Conservation (phyloP, 2,113 vertebrate genomes). For the Hippoglossus stenolepis region DNA sequence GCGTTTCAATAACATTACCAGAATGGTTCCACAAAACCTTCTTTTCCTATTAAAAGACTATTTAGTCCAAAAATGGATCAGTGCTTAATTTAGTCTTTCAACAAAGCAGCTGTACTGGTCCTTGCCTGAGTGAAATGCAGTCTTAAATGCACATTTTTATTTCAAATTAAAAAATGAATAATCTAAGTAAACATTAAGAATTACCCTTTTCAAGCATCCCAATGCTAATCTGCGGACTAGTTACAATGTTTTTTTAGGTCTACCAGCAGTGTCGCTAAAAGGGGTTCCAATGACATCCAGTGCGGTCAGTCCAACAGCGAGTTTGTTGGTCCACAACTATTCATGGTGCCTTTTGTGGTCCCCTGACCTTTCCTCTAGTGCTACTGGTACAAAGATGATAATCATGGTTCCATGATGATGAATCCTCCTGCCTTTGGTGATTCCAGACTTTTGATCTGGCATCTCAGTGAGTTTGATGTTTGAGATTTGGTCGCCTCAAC, state of each 20-base stretch:
- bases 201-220: too few relatives aligned
- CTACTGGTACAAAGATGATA: not conserved
- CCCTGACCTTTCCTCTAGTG: not conserved
- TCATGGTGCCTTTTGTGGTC: not conserved
- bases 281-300: not conserved
- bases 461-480: not conserved
- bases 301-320: too few relatives aligned
- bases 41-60: not conserved
- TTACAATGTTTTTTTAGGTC: not conserved
- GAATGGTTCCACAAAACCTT: not conserved
- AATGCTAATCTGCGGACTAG: not conserved
- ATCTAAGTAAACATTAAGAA: too few relatives aligned
- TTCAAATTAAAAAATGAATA: too few relatives aligned
- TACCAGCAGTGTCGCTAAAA: not conserved
- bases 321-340: not conserved
- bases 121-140: not conserved
- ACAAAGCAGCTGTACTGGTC: not conserved
- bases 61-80: not conserved
- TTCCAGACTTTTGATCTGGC: not conserved
- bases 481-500: too few relatives aligned
- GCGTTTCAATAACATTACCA: not conserved
- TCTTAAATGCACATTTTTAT: not conserved
- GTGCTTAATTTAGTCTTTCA: not conserved
- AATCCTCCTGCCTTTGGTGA: too few relatives aligned
- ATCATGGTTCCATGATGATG: too few relatives aligned